These are phyloP conservation scores for Sinotaia quadrata DNA, from an alignment of 2,888 invertebrate genomes.

Conservation along the genomic window DNA sequence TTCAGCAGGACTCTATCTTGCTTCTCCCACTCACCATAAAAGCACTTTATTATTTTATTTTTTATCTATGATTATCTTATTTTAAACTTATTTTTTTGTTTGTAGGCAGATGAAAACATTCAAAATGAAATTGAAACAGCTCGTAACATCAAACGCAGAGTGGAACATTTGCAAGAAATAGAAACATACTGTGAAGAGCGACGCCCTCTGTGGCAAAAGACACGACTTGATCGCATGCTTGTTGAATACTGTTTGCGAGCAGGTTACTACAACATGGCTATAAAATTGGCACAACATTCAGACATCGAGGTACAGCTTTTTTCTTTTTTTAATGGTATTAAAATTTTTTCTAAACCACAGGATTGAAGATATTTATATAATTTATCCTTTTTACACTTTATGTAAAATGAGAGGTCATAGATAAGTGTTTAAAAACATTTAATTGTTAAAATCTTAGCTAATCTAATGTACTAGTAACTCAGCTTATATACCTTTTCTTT, in stretches of 20 bases:
- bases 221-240: slow-evolving; percentile 93
- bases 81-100: too few species aligned
- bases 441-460: background rate
- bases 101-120: slow-evolving; percentile 92
- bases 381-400: background rate
- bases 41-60: too few species aligned
- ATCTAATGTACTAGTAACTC: too few species aligned
- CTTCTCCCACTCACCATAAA: too few species aligned
- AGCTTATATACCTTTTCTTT: too few species aligned
- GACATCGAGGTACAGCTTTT: slow-evolving; percentile 73
- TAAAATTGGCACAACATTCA: slow-evolving; percentile 86
- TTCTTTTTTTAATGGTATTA: background rate
- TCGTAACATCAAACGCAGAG: slow-evolving; percentile 89
- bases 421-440: background rate
- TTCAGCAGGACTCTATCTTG: too few species aligned
- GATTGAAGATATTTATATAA: background rate
- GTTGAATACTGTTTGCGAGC: slow-evolving; percentile 95
- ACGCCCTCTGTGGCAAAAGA: slow-evolving; percentile 82
- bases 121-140: slow-evolving; percentile 92
- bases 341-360: background rate
- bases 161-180: slow-evolving; percentile 90
- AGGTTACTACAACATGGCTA: slow-evolving; percentile 96
- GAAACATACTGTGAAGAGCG: slow-evolving; percentile 72
- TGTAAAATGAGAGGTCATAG: background rate
- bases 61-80: too few species aligned